phyloP scores from a whole-genome alignment of 2,888 invertebrate genomes.

The Hymenopus coronatus region DNA sequence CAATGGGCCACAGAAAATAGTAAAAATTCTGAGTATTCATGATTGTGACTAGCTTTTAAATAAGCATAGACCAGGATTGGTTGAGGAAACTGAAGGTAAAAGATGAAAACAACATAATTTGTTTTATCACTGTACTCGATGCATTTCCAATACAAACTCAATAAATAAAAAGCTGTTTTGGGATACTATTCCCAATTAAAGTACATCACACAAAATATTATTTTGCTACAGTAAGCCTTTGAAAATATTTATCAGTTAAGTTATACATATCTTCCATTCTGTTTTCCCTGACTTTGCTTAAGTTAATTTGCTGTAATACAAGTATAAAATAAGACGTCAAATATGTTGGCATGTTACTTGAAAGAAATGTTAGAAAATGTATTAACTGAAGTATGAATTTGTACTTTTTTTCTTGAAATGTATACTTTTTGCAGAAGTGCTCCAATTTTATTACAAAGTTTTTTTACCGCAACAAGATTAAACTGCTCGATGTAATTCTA shows the following conservation, averaged over 20 bases:
- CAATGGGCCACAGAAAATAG: no score
- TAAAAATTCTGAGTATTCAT: no score
- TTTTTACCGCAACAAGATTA: background rate
- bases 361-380: background rate
- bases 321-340: background rate
- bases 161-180: background rate
- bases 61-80: no score
- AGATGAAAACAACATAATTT: background rate
- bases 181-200: background rate
- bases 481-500: background rate
- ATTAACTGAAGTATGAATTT: background rate
- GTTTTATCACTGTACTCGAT: background rate
- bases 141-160: background rate
- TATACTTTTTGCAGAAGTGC: background rate
- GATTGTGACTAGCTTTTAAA: no score
- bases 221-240: background rate
- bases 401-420: background rate
- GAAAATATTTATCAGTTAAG: background rate
- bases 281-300: background rate
- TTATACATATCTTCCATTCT: background rate
- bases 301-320: background rate
- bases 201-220: background rate
- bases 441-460: background rate
- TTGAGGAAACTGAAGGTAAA: background rate
- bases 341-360: background rate